Percentiles rank a stretch among this genome's conserved stretches.
phyloP scores from a whole-genome alignment of 2,888 invertebrate genomes.

The Leptinotarsa rubiginosa region DNA sequence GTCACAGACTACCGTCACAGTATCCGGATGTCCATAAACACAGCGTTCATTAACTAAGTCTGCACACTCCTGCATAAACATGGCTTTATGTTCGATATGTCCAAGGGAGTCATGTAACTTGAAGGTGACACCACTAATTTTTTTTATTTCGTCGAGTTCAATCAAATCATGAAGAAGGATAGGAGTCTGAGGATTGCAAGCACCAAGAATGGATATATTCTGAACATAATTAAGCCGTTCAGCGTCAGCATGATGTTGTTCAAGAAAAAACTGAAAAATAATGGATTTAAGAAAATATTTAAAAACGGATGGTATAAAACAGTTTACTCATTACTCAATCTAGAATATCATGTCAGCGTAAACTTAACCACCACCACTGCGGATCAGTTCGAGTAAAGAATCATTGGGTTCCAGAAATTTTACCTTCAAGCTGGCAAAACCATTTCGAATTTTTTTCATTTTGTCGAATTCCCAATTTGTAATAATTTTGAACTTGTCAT shows the following conservation, averaged over 20 bases:
- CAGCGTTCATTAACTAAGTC: conserved; percentile 54
- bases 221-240: conserved; percentile 30
- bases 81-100: conserved; percentile 34
- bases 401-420: too few relatives aligned
- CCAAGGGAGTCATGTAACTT: conserved; percentile 56
- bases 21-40: conserved; percentile 53
- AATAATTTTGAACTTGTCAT: too few relatives aligned
- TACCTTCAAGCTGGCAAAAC: too few relatives aligned
- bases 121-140: conserved; percentile 52
- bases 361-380: too few relatives aligned
- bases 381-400: too few relatives aligned
- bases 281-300: neutral
- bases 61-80: conserved; percentile 14
- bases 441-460: too few relatives aligned
- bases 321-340: too few relatives aligned
- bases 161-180: conserved; percentile 57
- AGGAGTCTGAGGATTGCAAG: conserved; percentile 50
- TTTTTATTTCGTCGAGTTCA: conserved; percentile 51
- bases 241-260: conserved; percentile 28
- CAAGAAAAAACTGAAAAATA: conserved; percentile 44
- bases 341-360: too few relatives aligned
- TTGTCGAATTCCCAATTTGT: too few relatives aligned
- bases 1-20: conserved; percentile 59
- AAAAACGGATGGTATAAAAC: too few relatives aligned
- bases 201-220: conserved; percentile 55